Evolutionary conservation across 1,140 invertebrate genomes (phyloP), one percentile per base, ranked within the genome.

Genomic region (Drosophila auraria): DNA sequence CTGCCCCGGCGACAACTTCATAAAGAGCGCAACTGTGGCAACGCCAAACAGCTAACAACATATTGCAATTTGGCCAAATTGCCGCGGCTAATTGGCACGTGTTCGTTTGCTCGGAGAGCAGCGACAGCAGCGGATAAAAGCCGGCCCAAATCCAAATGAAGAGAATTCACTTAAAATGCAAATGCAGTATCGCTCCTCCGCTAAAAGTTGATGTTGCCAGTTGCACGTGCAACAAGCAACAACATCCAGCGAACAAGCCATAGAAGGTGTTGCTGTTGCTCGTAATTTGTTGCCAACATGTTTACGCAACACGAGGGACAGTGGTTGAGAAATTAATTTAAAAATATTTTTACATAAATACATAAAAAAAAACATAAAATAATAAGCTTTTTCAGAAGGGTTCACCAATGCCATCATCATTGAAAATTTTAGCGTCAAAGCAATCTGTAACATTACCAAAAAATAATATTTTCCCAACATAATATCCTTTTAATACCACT

Each of bases 1-100:
- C 59, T 44, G 72, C 25, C 23, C 44, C 30, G 40, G 57, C 56
- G 69, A 89, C 84, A 89, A 89, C 81, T 89, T 89, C 84, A 89
- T 89, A 89, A 89, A 89, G 44, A 73, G 68, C 61, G 47, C 73
- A 75, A 72, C 62, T 49, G 60, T 65, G 63, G 74, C 63, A 61
- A 87, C 83, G 73, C 72, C 68, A 83, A 56, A 87, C 84, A 87
- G 84, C 81, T 87, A 84, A 87, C 84, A 87, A 84, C 84, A 83
- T 80, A 89, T 87, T 87, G 84, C 84, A 89, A 87, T 87, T 87
- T 87, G 84, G 86, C 84, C 86, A 89, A 87, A 87, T 87, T 87
- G 84, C 81, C 53, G 78, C 78, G 78, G 81, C 84, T 87, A 87
- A 87, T 87, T 87, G 84, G 81, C 81, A 87, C 84, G 84, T 87